Base-by-base conservation (phyloP, 23 tunicate species). In the Botrylloides violaceus region DNA sequence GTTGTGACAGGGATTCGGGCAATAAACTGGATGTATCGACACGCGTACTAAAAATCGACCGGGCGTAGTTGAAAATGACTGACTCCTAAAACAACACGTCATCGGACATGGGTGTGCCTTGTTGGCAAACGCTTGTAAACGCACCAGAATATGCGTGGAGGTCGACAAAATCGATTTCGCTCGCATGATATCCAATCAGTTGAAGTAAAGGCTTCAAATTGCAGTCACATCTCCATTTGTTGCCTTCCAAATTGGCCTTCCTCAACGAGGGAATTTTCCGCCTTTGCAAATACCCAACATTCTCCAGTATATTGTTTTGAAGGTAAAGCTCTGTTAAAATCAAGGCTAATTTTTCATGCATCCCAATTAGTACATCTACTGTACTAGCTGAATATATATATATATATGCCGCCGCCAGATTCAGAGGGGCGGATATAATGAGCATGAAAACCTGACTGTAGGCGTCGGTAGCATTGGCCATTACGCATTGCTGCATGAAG, bases 161-260 rank as follows among this genome's bases (percentile, higher is more conserved):
- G 49, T 87, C 57, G 7, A 24, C 48, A 58, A 87, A 72, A 37
- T 43, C 64, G 58, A 71, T 72, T 6, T 87, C 79, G 25, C 36
- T 29, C 36, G 58, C 63, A 63, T 63, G 70, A 29, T 53, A 76
- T 22, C 66, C 26, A 0, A 87, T 31, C 33, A 81, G 71, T 23
- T 62, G 31, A 6, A 78, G 9, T 65, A 87, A 81, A 9, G 38
- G 72, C 37, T 71, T 55, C 2, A 87, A 43, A 0, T 81, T 39
- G 63, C 95, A 87, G 57, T 81, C 83, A 39, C 95, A 87, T n/a
- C 37, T 71, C 61, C 55, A 81, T 31, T 48, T 66, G 43, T 87
- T 87, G 61, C 71, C 61, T 21, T 82, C 76, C 60, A 87, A 87
- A 63, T 87, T 86, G 18, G 87, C 95, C 39, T 37, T 76, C 38